Evolutionary conservation across 2,113 vertebrate species (phyloP).

Genomic region (Brachyhypopomus occidentalis): DNA sequence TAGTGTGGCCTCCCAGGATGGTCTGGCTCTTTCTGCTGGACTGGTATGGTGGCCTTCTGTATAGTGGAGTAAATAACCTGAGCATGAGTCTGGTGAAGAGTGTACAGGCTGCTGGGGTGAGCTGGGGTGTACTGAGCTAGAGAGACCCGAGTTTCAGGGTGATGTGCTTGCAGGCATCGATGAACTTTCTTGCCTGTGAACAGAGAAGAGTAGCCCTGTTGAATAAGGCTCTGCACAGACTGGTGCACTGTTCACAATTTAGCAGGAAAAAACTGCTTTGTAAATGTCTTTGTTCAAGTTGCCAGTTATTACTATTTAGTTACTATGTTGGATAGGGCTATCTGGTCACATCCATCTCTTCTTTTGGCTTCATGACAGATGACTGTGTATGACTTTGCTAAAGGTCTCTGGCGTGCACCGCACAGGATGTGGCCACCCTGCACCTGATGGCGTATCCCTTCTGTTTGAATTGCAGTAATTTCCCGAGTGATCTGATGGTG

Average conservation of each 20-base stretch:
- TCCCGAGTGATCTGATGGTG: conserved; percentile 38
- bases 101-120: conserved; percentile 35
- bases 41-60: background rate
- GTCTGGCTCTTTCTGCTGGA: conserved; percentile 34
- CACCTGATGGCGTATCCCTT: conserved; percentile 37
- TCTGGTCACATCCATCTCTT: background rate
- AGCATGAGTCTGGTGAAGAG: conserved; percentile 5
- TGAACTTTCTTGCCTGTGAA: no score
- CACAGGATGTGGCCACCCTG: background rate
- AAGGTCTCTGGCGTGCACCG: conserved; percentile 9
- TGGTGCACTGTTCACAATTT: background rate
- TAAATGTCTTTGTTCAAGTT: background rate
- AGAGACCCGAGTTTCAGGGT: no score
- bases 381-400: conserved; percentile 36
- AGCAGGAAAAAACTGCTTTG: background rate
- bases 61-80: conserved; percentile 34
- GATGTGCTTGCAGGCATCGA: no score
- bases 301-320: conserved; percentile 8
- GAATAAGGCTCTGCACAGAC: no score
- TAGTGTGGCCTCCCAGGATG: conserved; percentile 34
- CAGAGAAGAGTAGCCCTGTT: no score
- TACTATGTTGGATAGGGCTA: no score
- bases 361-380: background rate
- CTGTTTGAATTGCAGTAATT: conserved; percentile 41
- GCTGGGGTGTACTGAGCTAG: background rate